Percentiles rank a stretch among this genome's conserved stretches.
Conservation (phyloP, 92 coral and sea anemone species). For the Parazoanthus swiftii region DNA sequence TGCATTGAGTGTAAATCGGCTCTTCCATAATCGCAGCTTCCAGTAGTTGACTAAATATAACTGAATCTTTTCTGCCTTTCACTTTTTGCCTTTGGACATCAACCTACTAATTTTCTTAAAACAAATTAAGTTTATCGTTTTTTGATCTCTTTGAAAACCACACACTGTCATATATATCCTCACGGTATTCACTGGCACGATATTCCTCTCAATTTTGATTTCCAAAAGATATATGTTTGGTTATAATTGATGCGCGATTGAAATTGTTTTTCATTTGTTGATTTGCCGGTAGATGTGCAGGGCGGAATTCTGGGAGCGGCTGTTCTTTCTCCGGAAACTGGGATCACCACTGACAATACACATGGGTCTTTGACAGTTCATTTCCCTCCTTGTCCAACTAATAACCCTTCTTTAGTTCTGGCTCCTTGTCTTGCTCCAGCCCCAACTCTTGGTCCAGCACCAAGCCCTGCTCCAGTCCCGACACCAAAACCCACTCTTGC, state of each 20-base stretch:
- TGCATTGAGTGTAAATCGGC: no score
- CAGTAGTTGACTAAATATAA: no score
- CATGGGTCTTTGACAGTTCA: neutral
- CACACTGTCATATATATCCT: no score
- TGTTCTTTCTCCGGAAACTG: neutral
- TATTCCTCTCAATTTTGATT: no score
- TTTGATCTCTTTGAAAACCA: no score
- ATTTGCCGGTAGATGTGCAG: neutral
- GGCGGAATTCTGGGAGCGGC: neutral
- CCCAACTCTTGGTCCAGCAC: neutral
- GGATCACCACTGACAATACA: neutral
- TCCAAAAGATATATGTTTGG: no score
- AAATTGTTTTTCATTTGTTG: neutral
- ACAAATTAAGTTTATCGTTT: no score
- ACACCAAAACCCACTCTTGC: neutral
- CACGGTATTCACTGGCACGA: no score
- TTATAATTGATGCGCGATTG: neutral
- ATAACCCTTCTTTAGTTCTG: neutral
- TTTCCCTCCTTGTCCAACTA: neutral
- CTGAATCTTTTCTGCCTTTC: no score
- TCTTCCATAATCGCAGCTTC: no score
- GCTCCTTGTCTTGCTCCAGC: neutral
- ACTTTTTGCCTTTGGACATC: no score
- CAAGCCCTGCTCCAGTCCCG: neutral
- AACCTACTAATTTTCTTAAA: no score